Conservation (phyloP, 2,113 vertebrate genomes). For the Syrrhaptes paradoxus region DNA sequence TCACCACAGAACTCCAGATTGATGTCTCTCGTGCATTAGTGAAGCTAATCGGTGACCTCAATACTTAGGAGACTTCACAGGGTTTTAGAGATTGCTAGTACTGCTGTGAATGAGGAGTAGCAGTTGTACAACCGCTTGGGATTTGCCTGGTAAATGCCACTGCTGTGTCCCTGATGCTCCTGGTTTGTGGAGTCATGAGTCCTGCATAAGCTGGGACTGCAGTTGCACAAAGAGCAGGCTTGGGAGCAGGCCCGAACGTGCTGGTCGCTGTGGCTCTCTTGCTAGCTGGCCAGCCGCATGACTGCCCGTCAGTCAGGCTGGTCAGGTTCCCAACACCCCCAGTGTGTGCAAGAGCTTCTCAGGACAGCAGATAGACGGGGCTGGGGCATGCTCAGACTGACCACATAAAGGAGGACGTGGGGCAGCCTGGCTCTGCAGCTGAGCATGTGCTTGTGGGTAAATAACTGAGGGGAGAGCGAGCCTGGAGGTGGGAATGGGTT, state of each 20-base stretch:
- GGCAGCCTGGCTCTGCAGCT: neutral
- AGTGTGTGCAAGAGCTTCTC: neutral
- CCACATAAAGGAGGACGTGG: neutral
- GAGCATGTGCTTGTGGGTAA: neutral
- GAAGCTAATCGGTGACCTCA: neutral
- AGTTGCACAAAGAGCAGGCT: neutral
- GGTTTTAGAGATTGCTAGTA: neutral
- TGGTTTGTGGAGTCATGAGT: neutral
- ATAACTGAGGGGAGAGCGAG: neutral
- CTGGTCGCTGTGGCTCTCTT: neutral
- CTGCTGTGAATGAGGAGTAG: neutral
- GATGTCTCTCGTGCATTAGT: neutral
- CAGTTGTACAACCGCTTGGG: neutral
- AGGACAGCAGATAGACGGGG: neutral
- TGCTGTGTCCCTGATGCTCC: neutral
- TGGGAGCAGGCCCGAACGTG: neutral
- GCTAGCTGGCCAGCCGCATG: neutral
- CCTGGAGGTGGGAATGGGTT: constrained; percentile 22
- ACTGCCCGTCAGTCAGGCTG: neutral
- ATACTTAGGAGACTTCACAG: neutral
- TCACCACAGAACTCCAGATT: neutral
- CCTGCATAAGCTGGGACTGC: neutral
- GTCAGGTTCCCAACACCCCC: neutral
- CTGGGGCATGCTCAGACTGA: neutral
- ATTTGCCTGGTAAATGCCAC: neutral